A percentile compares a stretch with the other conserved stretches of the same genome.
Evolutionary conservation across 2,888 invertebrate genomes (phyloP).

Genomic region (Balanococcus diminutus): DNA sequence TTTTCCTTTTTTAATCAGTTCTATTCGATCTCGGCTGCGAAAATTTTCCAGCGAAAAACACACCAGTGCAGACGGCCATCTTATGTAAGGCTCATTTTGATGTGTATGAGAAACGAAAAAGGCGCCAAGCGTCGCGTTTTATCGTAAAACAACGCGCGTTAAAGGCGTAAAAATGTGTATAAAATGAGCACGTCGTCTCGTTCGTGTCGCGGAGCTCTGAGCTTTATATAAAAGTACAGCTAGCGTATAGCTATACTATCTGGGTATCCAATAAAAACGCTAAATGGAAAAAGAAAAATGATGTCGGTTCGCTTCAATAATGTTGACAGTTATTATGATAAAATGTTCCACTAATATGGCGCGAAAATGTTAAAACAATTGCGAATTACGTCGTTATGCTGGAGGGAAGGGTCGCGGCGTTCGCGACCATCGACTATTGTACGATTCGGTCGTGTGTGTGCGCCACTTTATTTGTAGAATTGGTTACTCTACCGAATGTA

Average conservation of each 20-base stretch:
- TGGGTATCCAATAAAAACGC: background rate
- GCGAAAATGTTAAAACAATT: conserved; percentile 25
- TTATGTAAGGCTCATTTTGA: background rate
- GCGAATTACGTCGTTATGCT: conserved; percentile 15
- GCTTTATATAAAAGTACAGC: background rate
- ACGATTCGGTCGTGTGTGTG: background rate
- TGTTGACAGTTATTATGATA: conserved; percentile 29
- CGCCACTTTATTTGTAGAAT: background rate
- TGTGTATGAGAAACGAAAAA: too few relatives aligned
- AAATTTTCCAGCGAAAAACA: background rate
- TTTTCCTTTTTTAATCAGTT: background rate
- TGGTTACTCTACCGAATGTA: background rate
- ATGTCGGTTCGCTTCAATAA: conserved; percentile 9
- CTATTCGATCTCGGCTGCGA: background rate
- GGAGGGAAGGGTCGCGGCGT: background rate
- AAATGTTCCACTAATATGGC: conserved; percentile 28
- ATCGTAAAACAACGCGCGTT: background rate
- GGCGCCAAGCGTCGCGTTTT: background rate
- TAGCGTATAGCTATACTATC: background rate
- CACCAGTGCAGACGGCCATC: background rate
- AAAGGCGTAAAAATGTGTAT: background rate
- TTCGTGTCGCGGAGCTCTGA: too few relatives aligned
- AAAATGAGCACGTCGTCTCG: background rate
- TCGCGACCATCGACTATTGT: background rate
- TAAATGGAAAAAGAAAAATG: conserved; percentile 1